phyloP scores from a whole-genome alignment of 2,113 vertebrate species.

The Hypomesus transpacificus region DNA sequence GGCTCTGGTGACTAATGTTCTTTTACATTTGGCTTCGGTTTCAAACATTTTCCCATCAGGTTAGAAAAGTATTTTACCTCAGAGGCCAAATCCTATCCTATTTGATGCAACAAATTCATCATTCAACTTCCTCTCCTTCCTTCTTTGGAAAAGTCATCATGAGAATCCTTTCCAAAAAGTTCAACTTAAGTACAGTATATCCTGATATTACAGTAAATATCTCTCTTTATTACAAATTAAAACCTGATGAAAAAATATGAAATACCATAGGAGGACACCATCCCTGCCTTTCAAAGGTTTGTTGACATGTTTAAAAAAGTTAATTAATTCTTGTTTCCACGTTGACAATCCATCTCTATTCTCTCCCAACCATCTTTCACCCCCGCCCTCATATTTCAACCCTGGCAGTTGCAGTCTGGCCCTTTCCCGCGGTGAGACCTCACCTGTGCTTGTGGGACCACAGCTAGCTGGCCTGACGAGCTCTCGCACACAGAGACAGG shows the following conservation, averaged over 20 bases:
- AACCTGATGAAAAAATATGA: too few relatives aligned
- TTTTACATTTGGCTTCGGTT: neutral
- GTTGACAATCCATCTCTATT: conserved; percentile 16
- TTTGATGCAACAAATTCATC: neutral
- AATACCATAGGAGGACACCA: too few relatives aligned
- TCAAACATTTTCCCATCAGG: neutral
- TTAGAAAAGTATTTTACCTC: neutral
- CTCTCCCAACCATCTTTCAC: conserved; percentile 18
- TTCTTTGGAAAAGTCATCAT: neutral
- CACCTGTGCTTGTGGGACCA: conserved; percentile 43
- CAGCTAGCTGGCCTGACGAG: neutral
- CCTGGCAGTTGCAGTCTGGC: conserved; percentile 12
- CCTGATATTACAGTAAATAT: too few relatives aligned
- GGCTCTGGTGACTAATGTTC: neutral
- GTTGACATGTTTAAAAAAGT: conserved; percentile 22
- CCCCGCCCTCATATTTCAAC: conserved; percentile 36
- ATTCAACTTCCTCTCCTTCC: conserved; percentile 2
- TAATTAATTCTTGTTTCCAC: conserved; percentile 7
- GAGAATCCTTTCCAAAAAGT: neutral
- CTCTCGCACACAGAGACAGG: conserved; percentile 31
- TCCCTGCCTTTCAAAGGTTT: too few relatives aligned
- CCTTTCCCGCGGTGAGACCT: conserved; percentile 54
- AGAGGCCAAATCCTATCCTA: neutral
- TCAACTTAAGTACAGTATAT: neutral
- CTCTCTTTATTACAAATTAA: too few relatives aligned